Base-by-base conservation (phyloP, 2,113 vertebrate genomes). In the Aix galericulata region DNA sequence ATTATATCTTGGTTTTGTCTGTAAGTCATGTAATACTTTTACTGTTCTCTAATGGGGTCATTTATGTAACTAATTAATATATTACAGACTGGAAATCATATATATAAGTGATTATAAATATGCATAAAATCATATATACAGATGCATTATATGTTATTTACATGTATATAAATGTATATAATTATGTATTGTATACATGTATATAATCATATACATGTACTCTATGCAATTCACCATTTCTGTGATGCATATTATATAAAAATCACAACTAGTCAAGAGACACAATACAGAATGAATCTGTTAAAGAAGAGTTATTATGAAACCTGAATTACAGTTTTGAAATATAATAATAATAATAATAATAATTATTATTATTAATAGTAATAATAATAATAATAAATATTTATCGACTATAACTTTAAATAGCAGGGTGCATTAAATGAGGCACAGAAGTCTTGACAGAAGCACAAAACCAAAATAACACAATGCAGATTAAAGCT, bases 41-140 rank as follows among this genome's bases (percentile, higher is more conserved):
- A 38, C 50, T 26, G 18, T 73, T 75, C 71, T 2, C 34, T 3
- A 14, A 14, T 0, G 32, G 21, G 4, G 6, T 38, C 4, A 1
- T 36, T 48, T 85, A 52, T 44, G 18, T 6, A 64, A 34, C 6
- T 36, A 59, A 44, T 56, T 58, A 21, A 50, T 3, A 3, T 8
- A 55, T 9, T 17, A 75, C 38, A n/a, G 75, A 25, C 16, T 40
- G 31, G 16, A 82, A 92, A 89, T 59, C 26, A 26, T 9, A 9
- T 20, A 32, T 18, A 8, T 36, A n/a, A n/a, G 29, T 27, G 25
- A 75, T 59, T 53, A 15, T 53, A 53, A 15, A 53, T 53, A 25
- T 29, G 9, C 20, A 55, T 55, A 52, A 25, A 26, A 52, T 52
- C 50, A 52, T 52, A 52, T 52, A 52, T 20, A 34, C 25, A 29